Evolutionary conservation across 2,797 vertebrate species (phyloP), one percentile per base, ranked within the genome.

Genomic region (Ptychadena robeensis): DNA sequence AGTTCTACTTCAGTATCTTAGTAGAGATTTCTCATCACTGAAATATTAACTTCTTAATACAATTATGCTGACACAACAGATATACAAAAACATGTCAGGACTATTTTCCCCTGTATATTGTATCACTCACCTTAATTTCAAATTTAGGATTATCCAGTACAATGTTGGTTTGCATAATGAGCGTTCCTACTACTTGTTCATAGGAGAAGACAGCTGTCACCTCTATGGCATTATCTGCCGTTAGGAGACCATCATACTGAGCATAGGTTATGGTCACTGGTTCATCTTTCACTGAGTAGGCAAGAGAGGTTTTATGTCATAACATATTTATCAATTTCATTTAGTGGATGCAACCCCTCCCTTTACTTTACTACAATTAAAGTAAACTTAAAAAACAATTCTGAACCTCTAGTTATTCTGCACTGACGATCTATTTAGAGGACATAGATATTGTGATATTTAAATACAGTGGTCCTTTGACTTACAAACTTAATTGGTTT

Each of bases 211-310:
- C 80, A 31, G 91, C 92, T 11, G 90, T 90, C 76, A 94, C 73
- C 0, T 91, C 87, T 72, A 94, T 91, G 87, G 92, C 92, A 88
- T 89, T 90, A 83, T 93, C 93, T 6, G 92, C 89, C n/a, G 80
- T 82, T 81, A 94, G 81, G 67, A 87, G 85, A 35, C 85, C 79
- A 83, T 91, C 90, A n/a, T 94, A 94, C 35, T 89, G 88, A 69
- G 87, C 85, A 30, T 92, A 93, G 86, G 90, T 34, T 82, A 94
- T 91, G 38, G 66, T 75, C 69, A 93, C 86, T 14, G 91, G 81
- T 32, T 92, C 80, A 22, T 72, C 86, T 86, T 90, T 91, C 64
- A 86, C 93, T 94, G 89, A n/a, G 91, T 89, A 53, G 22, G 44
- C 44, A 53, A 53, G 2, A 53, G 0, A 53, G 8, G 8, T 2